A percentile compares a stretch with the other conserved stretches of the same genome.
Evolutionary conservation across 2,888 invertebrate species (phyloP).

Genomic region (Sinohyriopsis cumingii): DNA sequence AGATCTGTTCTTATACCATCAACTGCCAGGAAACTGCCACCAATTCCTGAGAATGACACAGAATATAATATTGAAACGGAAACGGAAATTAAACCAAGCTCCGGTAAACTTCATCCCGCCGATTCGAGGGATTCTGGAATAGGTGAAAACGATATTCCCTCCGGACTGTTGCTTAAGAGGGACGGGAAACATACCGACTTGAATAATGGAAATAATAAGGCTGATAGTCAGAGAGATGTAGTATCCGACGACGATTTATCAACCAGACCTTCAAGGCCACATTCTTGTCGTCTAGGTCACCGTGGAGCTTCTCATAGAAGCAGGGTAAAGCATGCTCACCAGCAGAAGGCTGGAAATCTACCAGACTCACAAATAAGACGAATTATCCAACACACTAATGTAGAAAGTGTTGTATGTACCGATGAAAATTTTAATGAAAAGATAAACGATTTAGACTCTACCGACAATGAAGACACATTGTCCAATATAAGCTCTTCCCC

Average conservation of each 20-base stretch:
- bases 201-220: conserved; percentile 22
- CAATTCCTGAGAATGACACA: conserved; percentile 31
- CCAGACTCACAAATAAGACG: conserved; percentile 36
- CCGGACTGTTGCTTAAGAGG: conserved; percentile 25
- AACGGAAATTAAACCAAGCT: conserved; percentile 24
- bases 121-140: conserved; percentile 51
- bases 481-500: conserved; percentile 29
- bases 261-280: conserved; percentile 37
- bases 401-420: conserved; percentile 7
- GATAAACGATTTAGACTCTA: conserved; percentile 14
- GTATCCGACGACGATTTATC: conserved; percentile 16
- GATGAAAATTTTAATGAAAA: conserved; percentile 5
- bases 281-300: conserved; percentile 50
- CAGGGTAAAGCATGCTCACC: conserved; percentile 9
- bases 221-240: conserved; percentile 11
- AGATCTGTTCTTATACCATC: conserved; percentile 43
- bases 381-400: conserved; percentile 27
- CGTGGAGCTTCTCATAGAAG: conserved; percentile 20
- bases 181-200: conserved; percentile 20
- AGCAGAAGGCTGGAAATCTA: conserved; percentile 12
- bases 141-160: conserved; percentile 48
- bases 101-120: conserved; percentile 46
- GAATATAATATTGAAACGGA: conserved; percentile 33
- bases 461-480: conserved; percentile 29
- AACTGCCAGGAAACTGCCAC: conserved; percentile 41